These are phyloP conservation scores for Lordiphosa fenestrarum DNA, from an alignment of 2,888 invertebrate genomes.

Conservation along the genomic window DNA sequence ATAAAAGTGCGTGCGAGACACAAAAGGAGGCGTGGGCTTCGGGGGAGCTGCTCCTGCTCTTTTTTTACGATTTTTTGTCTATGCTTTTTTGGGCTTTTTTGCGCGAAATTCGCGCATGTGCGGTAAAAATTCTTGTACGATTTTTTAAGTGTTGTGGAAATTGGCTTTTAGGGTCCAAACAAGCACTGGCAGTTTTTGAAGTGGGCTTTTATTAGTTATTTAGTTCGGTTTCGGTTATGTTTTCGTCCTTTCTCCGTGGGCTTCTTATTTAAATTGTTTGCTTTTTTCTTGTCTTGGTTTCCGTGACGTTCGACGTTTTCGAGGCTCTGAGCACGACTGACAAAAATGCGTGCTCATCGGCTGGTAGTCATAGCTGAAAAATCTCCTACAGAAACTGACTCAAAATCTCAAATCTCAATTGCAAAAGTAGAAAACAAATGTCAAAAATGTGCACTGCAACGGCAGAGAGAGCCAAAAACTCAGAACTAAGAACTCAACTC, in stretches of 20 bases:
- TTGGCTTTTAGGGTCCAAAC: conserved; percentile 15
- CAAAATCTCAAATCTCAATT: conserved; percentile 56
- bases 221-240: conserved; percentile 32
- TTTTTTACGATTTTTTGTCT: conserved; percentile 59
- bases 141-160: conserved; percentile 2
- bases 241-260: conserved; percentile 47
- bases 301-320: conserved; percentile 62
- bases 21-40: conserved; percentile 31
- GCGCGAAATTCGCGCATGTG: conserved; percentile 67
- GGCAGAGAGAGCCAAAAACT: conserved; percentile 19
- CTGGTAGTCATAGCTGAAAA: conserved; percentile 69
- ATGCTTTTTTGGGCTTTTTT: conserved; percentile 56
- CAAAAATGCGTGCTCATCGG: conserved; percentile 62
- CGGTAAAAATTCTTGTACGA: conserved; percentile 41
- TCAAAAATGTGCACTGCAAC: conserved; percentile 51
- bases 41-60: conserved; percentile 56
- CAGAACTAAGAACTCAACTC: conserved; percentile 16
- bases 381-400: conserved; percentile 29
- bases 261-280: conserved; percentile 37
- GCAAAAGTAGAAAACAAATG: conserved; percentile 59
- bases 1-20: conserved; percentile 64
- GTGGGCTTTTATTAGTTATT: conserved; percentile 10
- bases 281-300: conserved; percentile 19
- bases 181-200: conserved; percentile 33
- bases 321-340: conserved; percentile 77